Conservation (phyloP, 2,797 vertebrate species). For the Pelochelys cantorii region DNA sequence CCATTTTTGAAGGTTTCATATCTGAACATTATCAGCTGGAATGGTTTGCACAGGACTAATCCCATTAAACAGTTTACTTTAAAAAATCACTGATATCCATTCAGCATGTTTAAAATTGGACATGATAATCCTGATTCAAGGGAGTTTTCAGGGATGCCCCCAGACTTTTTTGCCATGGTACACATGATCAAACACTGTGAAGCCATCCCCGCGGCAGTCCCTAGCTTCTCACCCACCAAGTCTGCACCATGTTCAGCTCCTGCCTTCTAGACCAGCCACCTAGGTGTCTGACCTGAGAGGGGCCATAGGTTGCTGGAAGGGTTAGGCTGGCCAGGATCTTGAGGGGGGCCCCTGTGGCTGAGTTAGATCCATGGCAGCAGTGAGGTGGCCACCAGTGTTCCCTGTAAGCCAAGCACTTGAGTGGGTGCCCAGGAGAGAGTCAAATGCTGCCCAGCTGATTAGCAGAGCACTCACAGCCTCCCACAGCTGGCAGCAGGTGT, state of each 20-base stretch:
- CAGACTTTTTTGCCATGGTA: not conserved
- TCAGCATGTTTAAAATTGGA: not conserved
- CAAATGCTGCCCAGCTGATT: too few relatives aligned
- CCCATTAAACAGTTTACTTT: not conserved
- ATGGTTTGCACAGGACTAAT: not conserved
- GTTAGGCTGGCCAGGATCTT: not conserved
- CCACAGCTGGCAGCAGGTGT: too few relatives aligned
- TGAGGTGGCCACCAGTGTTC: not conserved
- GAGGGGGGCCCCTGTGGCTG: not conserved
- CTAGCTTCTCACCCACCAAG: not conserved
- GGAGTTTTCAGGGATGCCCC: not conserved
- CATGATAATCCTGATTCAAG: not conserved
- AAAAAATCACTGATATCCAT: not conserved
- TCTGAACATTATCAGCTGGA: conserved; percentile 1
- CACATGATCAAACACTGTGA: not conserved
- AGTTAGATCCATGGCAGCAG: not conserved
- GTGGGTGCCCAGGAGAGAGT: too few relatives aligned
- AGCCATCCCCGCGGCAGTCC: not conserved
- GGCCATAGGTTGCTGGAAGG: not conserved
- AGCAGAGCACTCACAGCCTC: too few relatives aligned
- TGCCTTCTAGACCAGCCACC: not conserved
- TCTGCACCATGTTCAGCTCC: not conserved
- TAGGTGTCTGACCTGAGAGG: not conserved
- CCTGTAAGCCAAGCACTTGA: too few relatives aligned
- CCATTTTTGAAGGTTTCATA: conserved; percentile 35